Percentiles rank a stretch among this genome's conserved stretches.
Evolutionary conservation across 23 tunicate species (phyloP).

Genomic region (Halocynthia roretzi): DNA sequence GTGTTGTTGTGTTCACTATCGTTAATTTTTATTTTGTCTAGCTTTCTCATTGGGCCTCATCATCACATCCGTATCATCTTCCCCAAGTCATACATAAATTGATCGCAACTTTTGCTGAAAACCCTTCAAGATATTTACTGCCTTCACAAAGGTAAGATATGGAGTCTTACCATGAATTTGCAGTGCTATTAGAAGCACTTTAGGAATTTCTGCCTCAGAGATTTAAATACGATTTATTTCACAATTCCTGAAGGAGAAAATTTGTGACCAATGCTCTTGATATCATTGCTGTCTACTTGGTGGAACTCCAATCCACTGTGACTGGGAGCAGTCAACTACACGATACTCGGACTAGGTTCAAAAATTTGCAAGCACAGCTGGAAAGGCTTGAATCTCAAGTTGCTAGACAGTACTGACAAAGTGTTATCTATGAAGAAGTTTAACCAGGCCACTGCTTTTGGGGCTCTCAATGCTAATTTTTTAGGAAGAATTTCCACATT

Average conservation of each 20-base stretch:
- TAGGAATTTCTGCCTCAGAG: neutral
- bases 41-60: conserved; percentile 58
- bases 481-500: too few species aligned
- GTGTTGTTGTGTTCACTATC: neutral
- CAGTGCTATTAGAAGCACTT: neutral
- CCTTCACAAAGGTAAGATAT: conserved; percentile 48
- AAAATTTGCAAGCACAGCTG: conserved; percentile 19
- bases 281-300: conserved; percentile 49
- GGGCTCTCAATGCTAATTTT: too few species aligned
- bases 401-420: conserved; percentile 15
- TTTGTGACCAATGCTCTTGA: conserved; percentile 58
- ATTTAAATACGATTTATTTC: neutral
- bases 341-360: conserved; percentile 18
- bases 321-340: conserved; percentile 39
- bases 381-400: conserved; percentile 16
- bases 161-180: neutral
- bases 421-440: too few species aligned
- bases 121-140: conserved; percentile 44
- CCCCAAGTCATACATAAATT: conserved; percentile 54
- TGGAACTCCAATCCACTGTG: conserved; percentile 58
- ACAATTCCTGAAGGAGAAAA: conserved; percentile 35
- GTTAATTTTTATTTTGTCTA: conserved; percentile 4
- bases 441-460: too few species aligned
- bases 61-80: conserved; percentile 46
- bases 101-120: conserved; percentile 37